These are phyloP conservation scores for Seriola rivoliana DNA, from an alignment of 2,113 vertebrate species.

Conservation along the genomic window DNA sequence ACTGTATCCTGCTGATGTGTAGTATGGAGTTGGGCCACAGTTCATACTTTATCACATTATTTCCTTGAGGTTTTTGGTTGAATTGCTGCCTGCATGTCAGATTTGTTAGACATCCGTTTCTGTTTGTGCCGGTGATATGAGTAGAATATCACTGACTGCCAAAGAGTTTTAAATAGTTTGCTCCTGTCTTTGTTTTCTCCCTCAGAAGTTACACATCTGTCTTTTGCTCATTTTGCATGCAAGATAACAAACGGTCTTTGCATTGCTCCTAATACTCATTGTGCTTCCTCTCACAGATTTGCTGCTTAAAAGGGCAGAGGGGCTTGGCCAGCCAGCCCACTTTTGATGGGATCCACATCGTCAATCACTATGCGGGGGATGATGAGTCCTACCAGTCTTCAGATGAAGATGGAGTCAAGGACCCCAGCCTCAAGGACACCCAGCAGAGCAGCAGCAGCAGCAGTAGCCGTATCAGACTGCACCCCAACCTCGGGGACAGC, in stretches of 20 bases:
- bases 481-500: slow-evolving; percentile 83
- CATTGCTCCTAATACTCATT: not conserved
- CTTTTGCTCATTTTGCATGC: not conserved
- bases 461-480: slow-evolving; percentile 82
- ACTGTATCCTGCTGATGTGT: not conserved
- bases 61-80: slow-evolving; percentile 11
- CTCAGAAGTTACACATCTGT: not conserved
- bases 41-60: not conserved
- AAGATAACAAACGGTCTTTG: not conserved
- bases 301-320: slow-evolving; percentile 92
- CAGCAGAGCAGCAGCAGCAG: slow-evolving; percentile 75
- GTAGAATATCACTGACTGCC: not conserved
- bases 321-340: slow-evolving; percentile 84
- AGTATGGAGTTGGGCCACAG: slow-evolving; percentile 10
- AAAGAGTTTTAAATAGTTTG: not conserved
- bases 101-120: not conserved
- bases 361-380: slow-evolving; percentile 92
- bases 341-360: slow-evolving; percentile 97
- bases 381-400: slow-evolving; percentile 92
- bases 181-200: not conserved
- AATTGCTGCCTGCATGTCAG: slow-evolving; percentile 29
- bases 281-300: slow-evolving; percentile 85
- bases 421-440: slow-evolving; percentile 41
- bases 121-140: slow-evolving; percentile 1
- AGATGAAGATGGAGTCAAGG: slow-evolving; percentile 90